Percentiles rank a stretch among this genome's conserved stretches.
Conservation (phyloP, 64 coral and sea anemone species). For the Pachyseris speciosa region DNA sequence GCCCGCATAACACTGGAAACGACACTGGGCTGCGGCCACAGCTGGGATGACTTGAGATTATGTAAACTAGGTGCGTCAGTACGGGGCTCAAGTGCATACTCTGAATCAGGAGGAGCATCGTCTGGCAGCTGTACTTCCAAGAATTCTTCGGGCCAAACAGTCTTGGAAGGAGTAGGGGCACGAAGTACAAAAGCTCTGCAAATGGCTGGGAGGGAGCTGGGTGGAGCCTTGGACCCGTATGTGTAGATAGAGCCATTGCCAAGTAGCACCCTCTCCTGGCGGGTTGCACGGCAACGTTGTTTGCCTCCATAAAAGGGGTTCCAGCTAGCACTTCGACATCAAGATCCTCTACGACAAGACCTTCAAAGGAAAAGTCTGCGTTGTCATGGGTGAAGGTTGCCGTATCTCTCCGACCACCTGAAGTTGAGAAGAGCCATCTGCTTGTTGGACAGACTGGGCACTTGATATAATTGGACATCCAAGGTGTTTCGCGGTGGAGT, state of each 20-base stretch:
- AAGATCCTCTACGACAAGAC: slow-evolving; percentile 38
- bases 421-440: slow-evolving; percentile 45
- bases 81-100: slow-evolving; percentile 44
- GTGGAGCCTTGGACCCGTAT: slow-evolving; percentile 3
- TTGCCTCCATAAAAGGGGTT: slow-evolving; percentile 54
- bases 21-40: too few species aligned
- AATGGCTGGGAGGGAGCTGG: background rate
- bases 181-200: background rate
- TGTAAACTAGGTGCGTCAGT: background rate
- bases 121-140: slow-evolving; percentile 24
- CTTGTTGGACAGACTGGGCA: slow-evolving; percentile 59
- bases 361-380: slow-evolving; percentile 4
- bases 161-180: slow-evolving; percentile 20
- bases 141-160: slow-evolving; percentile 63
- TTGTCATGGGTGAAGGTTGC: slow-evolving; percentile 8
- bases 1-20: background rate
- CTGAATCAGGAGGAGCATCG: background rate
- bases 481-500: slow-evolving; percentile 13
- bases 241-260: slow-evolving; percentile 25
- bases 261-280: slow-evolving; percentile 8
- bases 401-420: slow-evolving; percentile 38
- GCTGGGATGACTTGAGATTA: slow-evolving; percentile 12
- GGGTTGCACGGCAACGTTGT: slow-evolving; percentile 25
- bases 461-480: background rate
- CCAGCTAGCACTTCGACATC: slow-evolving; percentile 54